Evolutionary conservation across 2,113 vertebrate genomes (phyloP).

Genomic region (Panurus biarmicus): DNA sequence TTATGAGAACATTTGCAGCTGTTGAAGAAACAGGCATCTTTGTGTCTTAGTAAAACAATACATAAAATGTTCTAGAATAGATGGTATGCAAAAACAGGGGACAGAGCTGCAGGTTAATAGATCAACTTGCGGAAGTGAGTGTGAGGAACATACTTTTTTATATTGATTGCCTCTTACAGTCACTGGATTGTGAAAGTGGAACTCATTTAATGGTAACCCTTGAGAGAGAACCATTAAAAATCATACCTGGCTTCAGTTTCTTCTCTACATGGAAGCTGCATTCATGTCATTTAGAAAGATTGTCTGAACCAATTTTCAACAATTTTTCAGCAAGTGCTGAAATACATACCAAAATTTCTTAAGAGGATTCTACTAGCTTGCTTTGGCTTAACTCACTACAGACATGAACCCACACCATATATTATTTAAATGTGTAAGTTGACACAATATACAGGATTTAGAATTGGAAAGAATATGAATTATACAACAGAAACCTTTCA

Average conservation of each 20-base stretch:
- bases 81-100: background rate
- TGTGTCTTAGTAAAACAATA: background rate
- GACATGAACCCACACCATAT: background rate
- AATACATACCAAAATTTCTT: background rate
- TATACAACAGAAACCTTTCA: background rate
- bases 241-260: background rate
- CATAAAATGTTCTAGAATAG: background rate
- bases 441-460: background rate
- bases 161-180: background rate
- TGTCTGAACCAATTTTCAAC: background rate
- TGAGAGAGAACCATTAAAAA: background rate
- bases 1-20: background rate
- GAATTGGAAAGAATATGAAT: background rate
- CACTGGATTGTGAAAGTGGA: background rate
- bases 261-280: background rate
- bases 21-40: background rate
- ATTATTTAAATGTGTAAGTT: background rate
- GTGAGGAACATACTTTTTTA: background rate
- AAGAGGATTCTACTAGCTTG: background rate
- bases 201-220: background rate
- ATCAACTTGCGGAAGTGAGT: rapidly evolving
- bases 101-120: background rate
- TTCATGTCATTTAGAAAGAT: background rate
- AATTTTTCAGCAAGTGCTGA: background rate
- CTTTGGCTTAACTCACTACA: background rate